These are phyloP conservation scores for Smutsia gigantea DNA, from an alignment of 2,797 vertebrate genomes.

Conservation along the genomic window DNA sequence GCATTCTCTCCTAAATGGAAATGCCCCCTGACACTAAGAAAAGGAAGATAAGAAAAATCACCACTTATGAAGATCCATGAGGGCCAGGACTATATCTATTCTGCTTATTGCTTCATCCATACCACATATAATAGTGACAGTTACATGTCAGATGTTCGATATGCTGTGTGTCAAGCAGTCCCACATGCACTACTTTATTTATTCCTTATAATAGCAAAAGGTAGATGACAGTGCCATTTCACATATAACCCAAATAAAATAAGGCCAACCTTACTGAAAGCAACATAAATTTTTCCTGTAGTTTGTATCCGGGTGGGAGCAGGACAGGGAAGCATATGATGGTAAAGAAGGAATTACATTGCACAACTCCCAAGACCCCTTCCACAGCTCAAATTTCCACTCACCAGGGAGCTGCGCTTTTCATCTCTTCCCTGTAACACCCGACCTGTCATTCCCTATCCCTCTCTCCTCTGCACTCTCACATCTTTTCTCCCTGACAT, in stretches of 20 bases:
- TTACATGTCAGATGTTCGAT: not conserved
- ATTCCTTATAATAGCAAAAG: not conserved
- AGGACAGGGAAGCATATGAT: no score
- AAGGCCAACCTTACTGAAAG: not conserved
- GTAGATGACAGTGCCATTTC: not conserved
- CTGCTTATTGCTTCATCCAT: not conserved
- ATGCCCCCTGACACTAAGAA: not conserved
- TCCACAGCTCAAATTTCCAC: rapidly evolving
- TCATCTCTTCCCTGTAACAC: rapidly evolving
- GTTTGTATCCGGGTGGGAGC: rapidly evolving
- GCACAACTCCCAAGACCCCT: rapidly evolving
- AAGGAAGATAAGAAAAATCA: not conserved
- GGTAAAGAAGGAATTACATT: rapidly evolving
- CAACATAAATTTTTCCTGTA: not conserved
- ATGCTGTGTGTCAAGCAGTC: not conserved
- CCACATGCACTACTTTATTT: not conserved
- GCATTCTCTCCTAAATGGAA: not conserved
- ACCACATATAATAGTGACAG: not conserved
- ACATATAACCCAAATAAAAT: not conserved
- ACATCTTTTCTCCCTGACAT: not conserved
- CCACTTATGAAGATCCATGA: not conserved
- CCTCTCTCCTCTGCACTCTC: not conserved
- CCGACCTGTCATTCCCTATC: no score
- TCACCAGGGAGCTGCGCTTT: rapidly evolving
- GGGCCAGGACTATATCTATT: not conserved